Evolutionary conservation across 2,888 invertebrate genomes (phyloP), one percentile per base, ranked within the genome.

Genomic region (Drepanosiphum platanoidis): DNA sequence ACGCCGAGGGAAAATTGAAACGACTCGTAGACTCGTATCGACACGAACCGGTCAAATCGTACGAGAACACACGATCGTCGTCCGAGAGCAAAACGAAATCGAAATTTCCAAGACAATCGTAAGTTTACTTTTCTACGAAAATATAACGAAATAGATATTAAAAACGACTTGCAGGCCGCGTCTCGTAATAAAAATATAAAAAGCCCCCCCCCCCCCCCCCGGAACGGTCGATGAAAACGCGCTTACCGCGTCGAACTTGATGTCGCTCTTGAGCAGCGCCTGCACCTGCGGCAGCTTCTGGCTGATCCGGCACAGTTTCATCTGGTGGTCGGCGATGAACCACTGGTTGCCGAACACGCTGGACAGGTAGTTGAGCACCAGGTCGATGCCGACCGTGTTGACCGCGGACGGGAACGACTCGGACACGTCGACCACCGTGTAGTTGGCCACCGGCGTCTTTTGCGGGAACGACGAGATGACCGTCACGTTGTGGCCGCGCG

Each of bases 401-500:
- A 86, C 72, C 3, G 32, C 81, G 5, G 61, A 13, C 15, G 86
- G 72, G n/a, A 75, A 71, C 15, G 78, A 5, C 1, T 61, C 32
- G 13, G 78, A 86, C 11, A 87, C 83, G 81, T 87, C 86, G 64
- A 87, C 86, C n/a, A 86, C 87, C 9, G 89, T 89, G 86, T 91
- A 91, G 86, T 90, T 91, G 0, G 89, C 87, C 1, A 90, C 89
- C 7, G 90, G 89, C 22, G 90, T 88, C 0, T 88, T 88, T 77
- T 90, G 90, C 78, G 88, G 90, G 86, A 90, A 87, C 1, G 90
- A 90, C 8, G 91, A 90, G 30, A 92, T 90, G 1, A 91, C 90
- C 2, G 91, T 91, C 0, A 92, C 91, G 88, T 92, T 91, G 87
- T 92, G 92, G 0, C 92, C 92, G 80, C 91, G 89, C n/a, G 89